These are phyloP conservation scores for Caenorhabditis elegans DNA, from an alignment of 1,140 invertebrate species.

Conservation along the genomic window DNA sequence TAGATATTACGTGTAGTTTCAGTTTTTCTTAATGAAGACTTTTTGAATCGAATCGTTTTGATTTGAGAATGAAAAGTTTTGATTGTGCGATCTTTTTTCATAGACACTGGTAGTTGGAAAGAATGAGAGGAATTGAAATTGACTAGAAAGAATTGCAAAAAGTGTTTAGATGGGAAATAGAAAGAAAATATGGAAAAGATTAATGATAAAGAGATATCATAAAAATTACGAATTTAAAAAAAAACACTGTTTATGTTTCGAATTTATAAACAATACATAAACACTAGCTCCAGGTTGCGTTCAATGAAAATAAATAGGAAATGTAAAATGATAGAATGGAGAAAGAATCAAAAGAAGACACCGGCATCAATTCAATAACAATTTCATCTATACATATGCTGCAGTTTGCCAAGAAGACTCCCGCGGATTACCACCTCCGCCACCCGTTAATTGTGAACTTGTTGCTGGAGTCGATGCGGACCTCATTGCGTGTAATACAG, in stretches of 20 bases:
- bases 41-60: neutral
- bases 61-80: neutral
- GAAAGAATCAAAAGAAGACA: neutral
- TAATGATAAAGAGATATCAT: neutral
- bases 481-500: neutral
- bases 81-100: neutral
- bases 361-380: neutral
- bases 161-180: neutral
- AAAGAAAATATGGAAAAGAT: neutral
- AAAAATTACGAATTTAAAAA: neutral
- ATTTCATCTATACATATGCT: neutral
- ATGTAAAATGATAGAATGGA: constrained; percentile 18
- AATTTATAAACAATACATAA: neutral
- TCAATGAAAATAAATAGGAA: constrained; percentile 15
- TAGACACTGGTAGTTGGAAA: neutral
- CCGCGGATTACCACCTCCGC: neutral
- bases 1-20: neutral
- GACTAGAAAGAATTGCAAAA: neutral
- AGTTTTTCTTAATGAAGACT: neutral
- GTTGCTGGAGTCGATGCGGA: neutral
- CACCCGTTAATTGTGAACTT: neutral
- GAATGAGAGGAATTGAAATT: neutral
- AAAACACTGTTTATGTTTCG: no score
- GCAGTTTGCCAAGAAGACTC: constrained; percentile 19
- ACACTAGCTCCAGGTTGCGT: neutral